Evolutionary conservation across 2,797 vertebrate genomes (phyloP).

Genomic region (Botia almorhae): DNA sequence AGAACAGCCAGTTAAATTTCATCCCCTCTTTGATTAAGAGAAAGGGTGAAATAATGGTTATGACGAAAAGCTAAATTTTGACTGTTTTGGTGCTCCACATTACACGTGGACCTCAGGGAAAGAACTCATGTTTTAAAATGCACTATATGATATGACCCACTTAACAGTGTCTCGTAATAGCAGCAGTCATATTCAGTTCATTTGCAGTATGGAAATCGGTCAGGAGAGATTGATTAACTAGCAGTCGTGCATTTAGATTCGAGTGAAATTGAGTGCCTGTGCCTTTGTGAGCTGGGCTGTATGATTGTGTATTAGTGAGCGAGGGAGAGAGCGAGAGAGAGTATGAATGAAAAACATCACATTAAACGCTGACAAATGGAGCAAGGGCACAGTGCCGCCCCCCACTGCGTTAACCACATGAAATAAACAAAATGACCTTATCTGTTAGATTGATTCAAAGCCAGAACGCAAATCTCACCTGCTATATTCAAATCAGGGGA

Average conservation of each 20-base stretch:
- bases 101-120: background rate
- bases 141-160: background rate
- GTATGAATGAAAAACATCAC: background rate
- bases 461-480: background rate
- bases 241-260: background rate
- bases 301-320: background rate
- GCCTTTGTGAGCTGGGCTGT: background rate
- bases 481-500: background rate
- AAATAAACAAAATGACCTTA: slow-evolving; percentile 7
- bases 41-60: background rate
- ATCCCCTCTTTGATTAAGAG: too few relatives aligned
- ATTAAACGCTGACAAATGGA: background rate
- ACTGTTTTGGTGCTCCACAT: background rate
- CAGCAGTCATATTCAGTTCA: background rate
- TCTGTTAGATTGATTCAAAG: background rate
- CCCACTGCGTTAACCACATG: background rate
- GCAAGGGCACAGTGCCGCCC: background rate
- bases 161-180: background rate
- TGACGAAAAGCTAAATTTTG: background rate
- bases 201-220: background rate
- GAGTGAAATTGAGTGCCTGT: background rate
- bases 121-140: background rate
- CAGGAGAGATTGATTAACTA: background rate
- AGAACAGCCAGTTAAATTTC: background rate
- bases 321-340: too few relatives aligned